Base-by-base conservation (phyloP, 2,888 invertebrate species). In the Parthenolecanium corni region DNA sequence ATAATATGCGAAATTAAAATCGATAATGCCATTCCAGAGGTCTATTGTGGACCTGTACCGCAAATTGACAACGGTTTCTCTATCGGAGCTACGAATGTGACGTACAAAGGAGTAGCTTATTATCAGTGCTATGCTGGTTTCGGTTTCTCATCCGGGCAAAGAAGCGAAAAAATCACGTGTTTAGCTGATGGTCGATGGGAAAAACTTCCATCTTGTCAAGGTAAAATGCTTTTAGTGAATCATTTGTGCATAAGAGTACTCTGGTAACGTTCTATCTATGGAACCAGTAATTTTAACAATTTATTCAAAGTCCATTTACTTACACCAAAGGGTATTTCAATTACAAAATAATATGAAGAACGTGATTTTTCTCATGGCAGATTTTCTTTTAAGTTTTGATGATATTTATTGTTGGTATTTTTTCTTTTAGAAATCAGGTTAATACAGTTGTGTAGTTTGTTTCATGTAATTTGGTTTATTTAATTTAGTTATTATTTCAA, bases 21-120 rank as follows among this genome's bases (percentile, higher is more conserved):
- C n/a, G 3, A 54, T 53, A 61, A 38, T 21, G 40, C 51, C 23
- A 64, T 69, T 69, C 31, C 77, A 84, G 84, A 83, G 80, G 91
- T 91, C 21, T 96, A 95, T 73, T 96, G 96, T 74, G 94, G 94
- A 62, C 94, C 95, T 23, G 95, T 96, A 52, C 95, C 95, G 62
- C 96, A 96, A 79, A 96, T 96, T 67, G 91, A 93, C 72, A 96
- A 95, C 73, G 95, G 95, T 52, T 95, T 94, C 75, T 94, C 94
- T 2, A 92, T 92, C 72, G 91, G 90, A 52, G 92, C 95, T 0
- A 87, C 92, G 3, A 95, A 95, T 74, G 95, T 96, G 6, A 95
- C 94, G 1, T 96, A 90, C 72, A 82, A 85, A 66, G 95, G 94
- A 38, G 80, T 90, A 67, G 94, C 94, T 62, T 92, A 90, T 73